phyloP scores from a whole-genome alignment of 2,113 vertebrate genomes.

The Gallinago jamesoni region DNA sequence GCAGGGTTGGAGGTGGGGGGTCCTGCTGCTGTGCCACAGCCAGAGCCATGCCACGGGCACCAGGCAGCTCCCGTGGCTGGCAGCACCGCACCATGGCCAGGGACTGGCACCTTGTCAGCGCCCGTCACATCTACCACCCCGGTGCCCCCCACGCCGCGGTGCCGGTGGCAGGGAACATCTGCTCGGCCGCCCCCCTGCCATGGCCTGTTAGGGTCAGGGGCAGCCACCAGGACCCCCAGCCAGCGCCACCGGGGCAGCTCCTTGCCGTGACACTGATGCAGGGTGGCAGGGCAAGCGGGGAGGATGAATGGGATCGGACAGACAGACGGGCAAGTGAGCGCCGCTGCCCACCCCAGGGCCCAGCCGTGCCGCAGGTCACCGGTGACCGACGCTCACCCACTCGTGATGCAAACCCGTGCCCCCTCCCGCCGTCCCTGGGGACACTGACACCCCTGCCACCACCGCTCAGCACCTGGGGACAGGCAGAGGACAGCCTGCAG shows the following conservation, averaged over 20 bases:
- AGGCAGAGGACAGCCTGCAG: not conserved
- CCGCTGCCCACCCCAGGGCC: not conserved
- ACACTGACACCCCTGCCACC: not conserved
- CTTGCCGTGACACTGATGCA: not conserved
- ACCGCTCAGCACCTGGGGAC: accelerated
- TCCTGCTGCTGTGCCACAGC: not conserved
- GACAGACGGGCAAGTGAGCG: not conserved
- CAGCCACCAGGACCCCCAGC: slow-evolving; percentile 37
- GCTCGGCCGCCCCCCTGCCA: slow-evolving; percentile 77
- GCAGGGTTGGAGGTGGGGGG: not conserved
- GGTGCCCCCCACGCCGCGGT: not conserved
- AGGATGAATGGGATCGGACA: not conserved
- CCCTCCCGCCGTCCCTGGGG: not conserved
- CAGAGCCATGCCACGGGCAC: not conserved
- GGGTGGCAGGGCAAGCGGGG: not conserved
- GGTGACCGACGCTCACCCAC: not conserved
- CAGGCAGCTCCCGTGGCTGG: not conserved
- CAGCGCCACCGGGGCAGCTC: not conserved
- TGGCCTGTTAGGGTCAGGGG: slow-evolving; percentile 69
- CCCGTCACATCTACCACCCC: not conserved
- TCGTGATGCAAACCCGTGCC: accelerated
- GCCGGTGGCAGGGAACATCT: slow-evolving; percentile 87
- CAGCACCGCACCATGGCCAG: not conserved
- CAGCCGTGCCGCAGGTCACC: not conserved
- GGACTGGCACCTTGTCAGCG: not conserved